Conservation (phyloP, 2,113 vertebrate genomes). For the Calypte anna region DNA sequence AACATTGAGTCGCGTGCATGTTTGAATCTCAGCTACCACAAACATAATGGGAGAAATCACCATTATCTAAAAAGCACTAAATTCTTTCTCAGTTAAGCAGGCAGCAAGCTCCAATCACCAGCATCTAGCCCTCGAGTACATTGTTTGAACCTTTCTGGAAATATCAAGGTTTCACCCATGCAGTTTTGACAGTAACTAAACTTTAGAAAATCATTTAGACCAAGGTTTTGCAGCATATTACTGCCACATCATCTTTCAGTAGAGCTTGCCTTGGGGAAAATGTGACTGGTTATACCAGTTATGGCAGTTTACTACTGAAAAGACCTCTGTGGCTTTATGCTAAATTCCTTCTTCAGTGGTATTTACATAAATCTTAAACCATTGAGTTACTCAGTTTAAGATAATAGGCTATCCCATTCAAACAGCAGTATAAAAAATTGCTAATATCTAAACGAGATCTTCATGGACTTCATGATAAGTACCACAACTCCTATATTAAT, state of each 20-base stretch:
- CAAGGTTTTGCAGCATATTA: not conserved
- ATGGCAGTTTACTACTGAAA: not conserved
- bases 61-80: not conserved
- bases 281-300: slow-evolving; percentile 32
- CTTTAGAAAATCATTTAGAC: not conserved
- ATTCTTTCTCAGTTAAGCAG: not conserved
- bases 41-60: not conserved
- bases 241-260: not conserved
- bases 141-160: not conserved
- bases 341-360: not conserved
- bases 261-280: not conserved
- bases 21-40: not conserved
- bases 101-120: not conserved
- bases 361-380: not conserved
- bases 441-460: not conserved
- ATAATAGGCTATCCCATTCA: not conserved
- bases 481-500: not conserved
- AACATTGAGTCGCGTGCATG: not conserved
- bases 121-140: not conserved
- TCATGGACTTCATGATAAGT: not conserved
- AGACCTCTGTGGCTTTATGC: not conserved
- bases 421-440: not conserved
- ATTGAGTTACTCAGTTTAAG: not conserved
- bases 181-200: not conserved
- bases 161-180: not conserved